phyloP scores from a whole-genome alignment of 2,113 vertebrate genomes.

The Lophotis ruficrista region DNA sequence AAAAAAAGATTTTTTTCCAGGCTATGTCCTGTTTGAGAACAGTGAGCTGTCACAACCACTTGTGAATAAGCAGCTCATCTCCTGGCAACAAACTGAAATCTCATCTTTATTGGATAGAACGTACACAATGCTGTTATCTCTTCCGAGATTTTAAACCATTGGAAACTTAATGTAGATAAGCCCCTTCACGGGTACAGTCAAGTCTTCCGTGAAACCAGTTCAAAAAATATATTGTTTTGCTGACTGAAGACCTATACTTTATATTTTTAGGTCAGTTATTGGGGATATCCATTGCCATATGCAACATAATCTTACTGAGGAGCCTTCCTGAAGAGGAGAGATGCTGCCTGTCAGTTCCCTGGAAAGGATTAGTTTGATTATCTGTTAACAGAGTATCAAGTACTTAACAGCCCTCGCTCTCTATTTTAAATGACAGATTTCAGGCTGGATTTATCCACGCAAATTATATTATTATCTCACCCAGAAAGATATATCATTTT shows the following conservation, averaged over 20 bases:
- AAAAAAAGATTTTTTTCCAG: neutral
- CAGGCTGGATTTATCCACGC: slow-evolving; percentile 2
- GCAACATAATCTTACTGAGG: neutral
- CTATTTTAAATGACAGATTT: slow-evolving; percentile 48
- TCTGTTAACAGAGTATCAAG: slow-evolving; percentile 19
- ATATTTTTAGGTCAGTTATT: neutral
- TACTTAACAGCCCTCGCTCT: neutral
- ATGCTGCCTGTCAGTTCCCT: neutral
- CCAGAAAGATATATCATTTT: slow-evolving; percentile 34
- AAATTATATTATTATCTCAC: slow-evolving; percentile 3
- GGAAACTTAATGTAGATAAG: neutral
- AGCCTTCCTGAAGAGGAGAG: neutral
- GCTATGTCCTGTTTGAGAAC: neutral
- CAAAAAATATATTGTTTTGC: neutral
- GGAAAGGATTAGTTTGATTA: slow-evolving; percentile 33
- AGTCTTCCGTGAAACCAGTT: neutral
- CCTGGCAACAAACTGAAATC: neutral
- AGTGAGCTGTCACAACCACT: neutral
- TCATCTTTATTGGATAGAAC: neutral
- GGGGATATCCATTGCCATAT: neutral
- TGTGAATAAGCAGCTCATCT: neutral
- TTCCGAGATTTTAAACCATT: neutral
- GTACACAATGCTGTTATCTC: neutral
- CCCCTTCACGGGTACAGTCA: neutral
- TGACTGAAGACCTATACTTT: neutral